These are phyloP conservation scores for Schizothorax lantsangensis DNA, from an alignment of 2,797 vertebrate species.

Conservation along the genomic window DNA sequence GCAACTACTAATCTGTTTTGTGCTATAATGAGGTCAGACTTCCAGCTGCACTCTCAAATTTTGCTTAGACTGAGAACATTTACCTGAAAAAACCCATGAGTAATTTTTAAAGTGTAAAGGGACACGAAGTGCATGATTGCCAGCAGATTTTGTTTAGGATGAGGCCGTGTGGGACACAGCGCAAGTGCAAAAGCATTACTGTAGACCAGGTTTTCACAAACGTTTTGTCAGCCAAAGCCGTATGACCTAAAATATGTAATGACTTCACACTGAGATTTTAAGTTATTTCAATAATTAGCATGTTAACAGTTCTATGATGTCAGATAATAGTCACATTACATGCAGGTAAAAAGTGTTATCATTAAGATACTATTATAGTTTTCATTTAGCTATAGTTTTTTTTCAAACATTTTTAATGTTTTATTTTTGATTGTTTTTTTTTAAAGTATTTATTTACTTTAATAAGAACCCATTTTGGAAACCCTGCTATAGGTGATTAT, in stretches of 20 bases:
- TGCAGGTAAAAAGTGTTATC: not conserved
- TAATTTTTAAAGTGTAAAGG: not conserved
- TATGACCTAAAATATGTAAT: not conserved
- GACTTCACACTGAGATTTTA: not conserved
- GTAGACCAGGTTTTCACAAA: not conserved
- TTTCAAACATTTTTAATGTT: too few species aligned
- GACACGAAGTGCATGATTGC: not conserved
- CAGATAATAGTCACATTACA: not conserved
- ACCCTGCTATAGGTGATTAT: not conserved
- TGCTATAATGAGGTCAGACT: not conserved
- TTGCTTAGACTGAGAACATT: not conserved
- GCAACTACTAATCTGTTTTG: conserved; percentile 1
- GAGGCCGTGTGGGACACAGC: not conserved
- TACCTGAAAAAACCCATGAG: not conserved
- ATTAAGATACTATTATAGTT: not conserved
- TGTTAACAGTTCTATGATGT: not conserved
- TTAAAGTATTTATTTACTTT: not conserved
- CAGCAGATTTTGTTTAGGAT: not conserved
- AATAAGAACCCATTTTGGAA: not conserved
- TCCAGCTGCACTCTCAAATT: not conserved
- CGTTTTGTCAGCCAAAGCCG: not conserved
- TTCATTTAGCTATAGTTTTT: not conserved
- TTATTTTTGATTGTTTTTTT: too few species aligned
- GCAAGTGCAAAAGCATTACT: not conserved
- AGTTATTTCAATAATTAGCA: not conserved